Evolutionary conservation across 1,140 invertebrate species (phyloP).

Genomic region (Caerostris extrusa): DNA sequence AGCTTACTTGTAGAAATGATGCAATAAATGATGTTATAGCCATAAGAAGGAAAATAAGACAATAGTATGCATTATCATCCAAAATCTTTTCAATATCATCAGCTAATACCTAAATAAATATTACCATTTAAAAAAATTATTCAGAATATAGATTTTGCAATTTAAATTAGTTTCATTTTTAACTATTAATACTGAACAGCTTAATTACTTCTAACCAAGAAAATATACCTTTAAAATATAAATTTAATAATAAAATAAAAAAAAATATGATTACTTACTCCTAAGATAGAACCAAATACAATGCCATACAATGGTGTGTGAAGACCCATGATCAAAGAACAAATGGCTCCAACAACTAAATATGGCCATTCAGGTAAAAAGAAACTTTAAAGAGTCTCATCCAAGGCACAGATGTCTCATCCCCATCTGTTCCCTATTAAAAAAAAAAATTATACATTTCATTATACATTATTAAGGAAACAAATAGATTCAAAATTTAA

Average conservation of each 20-base stretch:
- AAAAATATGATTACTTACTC: conserved; percentile 85
- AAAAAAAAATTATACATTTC: neutral
- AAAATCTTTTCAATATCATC: neutral
- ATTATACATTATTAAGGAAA: too few species aligned
- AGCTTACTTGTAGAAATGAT: conserved; percentile 83
- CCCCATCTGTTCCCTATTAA: neutral
- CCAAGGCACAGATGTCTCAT: neutral
- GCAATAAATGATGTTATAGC: conserved; percentile 86
- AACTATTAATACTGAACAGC: neutral
- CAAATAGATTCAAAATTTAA: neutral
- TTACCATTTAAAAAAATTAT: too few species aligned
- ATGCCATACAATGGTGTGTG: conserved; percentile 91
- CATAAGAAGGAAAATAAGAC: conserved; percentile 85
- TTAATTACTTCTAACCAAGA: too few species aligned
- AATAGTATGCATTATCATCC: conserved; percentile 8
- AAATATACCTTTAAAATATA: neutral
- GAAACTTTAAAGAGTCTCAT: conserved; percentile 87
- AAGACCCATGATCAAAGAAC: conserved; percentile 87
- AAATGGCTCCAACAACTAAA: conserved; percentile 87
- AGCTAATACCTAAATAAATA: conserved; percentile 2
- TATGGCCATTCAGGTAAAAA: conserved; percentile 88
- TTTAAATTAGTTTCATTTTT: neutral
- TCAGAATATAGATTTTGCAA: neutral
- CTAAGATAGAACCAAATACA: conserved; percentile 91
- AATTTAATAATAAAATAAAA: conserved; percentile 80